These are phyloP conservation scores for Medauroidea extradentata DNA, from an alignment of 1,140 invertebrate genomes.

Conservation along the genomic window DNA sequence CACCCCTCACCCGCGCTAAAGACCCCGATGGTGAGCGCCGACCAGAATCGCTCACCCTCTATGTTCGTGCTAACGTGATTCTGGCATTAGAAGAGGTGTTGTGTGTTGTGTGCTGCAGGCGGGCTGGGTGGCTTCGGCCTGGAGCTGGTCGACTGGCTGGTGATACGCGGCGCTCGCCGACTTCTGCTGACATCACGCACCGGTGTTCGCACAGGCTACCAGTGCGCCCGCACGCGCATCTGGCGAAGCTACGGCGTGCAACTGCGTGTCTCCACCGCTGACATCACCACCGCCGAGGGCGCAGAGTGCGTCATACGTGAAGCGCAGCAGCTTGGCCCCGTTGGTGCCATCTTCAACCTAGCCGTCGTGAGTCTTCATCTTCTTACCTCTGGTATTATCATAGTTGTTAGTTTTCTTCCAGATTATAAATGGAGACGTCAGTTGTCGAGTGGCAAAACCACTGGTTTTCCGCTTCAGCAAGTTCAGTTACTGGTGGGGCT, in stretches of 20 bases:
- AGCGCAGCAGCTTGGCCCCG: slow-evolving; percentile 54
- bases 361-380: slow-evolving; percentile 62
- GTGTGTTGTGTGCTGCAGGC: slow-evolving; percentile 53
- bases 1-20: too few relatives aligned
- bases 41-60: too few relatives aligned
- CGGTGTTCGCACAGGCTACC: slow-evolving; percentile 54
- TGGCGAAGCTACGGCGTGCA: slow-evolving; percentile 61
- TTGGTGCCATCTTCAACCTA: slow-evolving; percentile 79
- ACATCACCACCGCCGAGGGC: slow-evolving; percentile 58
- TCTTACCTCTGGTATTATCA: too few relatives aligned
- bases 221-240: slow-evolving; percentile 48
- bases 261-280: slow-evolving; percentile 56
- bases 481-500: too few relatives aligned
- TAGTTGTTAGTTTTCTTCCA: too few relatives aligned
- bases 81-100: too few relatives aligned
- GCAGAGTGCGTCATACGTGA: slow-evolving; percentile 57
- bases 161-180: slow-evolving; percentile 54
- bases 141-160: slow-evolving; percentile 85
- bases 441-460: too few relatives aligned
- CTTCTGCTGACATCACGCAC: slow-evolving; percentile 55
- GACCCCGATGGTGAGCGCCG: too few relatives aligned
- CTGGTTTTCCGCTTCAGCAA: too few relatives aligned
- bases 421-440: too few relatives aligned
- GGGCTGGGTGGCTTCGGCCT: slow-evolving; percentile 89
- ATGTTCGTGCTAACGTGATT: too few relatives aligned